These are phyloP conservation scores for Setipinna tenuifilis DNA, from an alignment of 2,797 vertebrate genomes.

Conservation along the genomic window DNA sequence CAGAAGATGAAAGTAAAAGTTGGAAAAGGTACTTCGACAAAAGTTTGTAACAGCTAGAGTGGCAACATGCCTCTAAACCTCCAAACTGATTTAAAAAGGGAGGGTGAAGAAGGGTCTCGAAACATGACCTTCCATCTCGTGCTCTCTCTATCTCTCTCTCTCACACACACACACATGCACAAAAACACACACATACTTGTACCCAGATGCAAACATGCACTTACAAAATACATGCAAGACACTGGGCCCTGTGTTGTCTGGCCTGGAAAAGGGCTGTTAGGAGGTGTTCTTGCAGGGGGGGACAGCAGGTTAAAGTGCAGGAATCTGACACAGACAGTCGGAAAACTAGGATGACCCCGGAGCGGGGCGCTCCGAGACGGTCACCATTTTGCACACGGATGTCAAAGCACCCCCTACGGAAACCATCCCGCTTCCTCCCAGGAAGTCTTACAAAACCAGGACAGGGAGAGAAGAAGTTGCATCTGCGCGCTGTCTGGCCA, in stretches of 20 bases:
- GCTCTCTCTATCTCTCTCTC: slow-evolving; percentile 7
- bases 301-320: slow-evolving; percentile 38
- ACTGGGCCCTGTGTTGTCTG: slow-evolving; percentile 35
- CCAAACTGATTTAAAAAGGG: background rate
- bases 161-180: slow-evolving; percentile 25
- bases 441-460: slow-evolving; percentile 66
- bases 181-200: slow-evolving; percentile 32
- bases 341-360: slow-evolving; percentile 62
- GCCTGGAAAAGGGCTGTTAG: background rate
- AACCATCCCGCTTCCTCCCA: slow-evolving; percentile 64
- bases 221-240: background rate
- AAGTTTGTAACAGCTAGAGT: too few relatives aligned
- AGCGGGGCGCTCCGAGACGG: slow-evolving; percentile 55
- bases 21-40: too few relatives aligned
- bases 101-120: background rate
- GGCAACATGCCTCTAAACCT: background rate
- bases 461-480: slow-evolving; percentile 54
- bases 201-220: slow-evolving; percentile 27
- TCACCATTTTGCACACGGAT: slow-evolving; percentile 64
- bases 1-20: too few relatives aligned
- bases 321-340: slow-evolving; percentile 48
- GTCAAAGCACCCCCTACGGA: slow-evolving; percentile 65
- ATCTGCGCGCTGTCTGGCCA: slow-evolving; percentile 66
- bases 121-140: slow-evolving; percentile 27
- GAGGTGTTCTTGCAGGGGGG: background rate